phyloP scores from a whole-genome alignment of 2,888 invertebrate species.

The Dasypogon diadema region DNA sequence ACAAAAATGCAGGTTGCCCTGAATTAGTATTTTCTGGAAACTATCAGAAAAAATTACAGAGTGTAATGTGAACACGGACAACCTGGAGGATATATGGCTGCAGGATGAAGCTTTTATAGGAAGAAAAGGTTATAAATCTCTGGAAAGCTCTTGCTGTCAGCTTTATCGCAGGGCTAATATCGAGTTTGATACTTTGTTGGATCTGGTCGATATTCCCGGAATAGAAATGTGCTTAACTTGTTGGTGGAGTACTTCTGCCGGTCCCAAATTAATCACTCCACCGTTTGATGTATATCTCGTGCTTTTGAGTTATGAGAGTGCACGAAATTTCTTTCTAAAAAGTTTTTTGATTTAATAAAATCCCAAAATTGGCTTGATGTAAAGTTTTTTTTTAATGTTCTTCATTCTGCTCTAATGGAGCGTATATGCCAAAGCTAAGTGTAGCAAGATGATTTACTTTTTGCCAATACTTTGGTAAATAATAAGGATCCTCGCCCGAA shows the following conservation, averaged over 20 bases:
- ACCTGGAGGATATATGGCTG: conserved; percentile 30
- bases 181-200: conserved; percentile 45
- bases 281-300: conserved; percentile 25
- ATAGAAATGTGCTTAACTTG: conserved; percentile 47
- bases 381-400: not conserved
- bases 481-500: too few species aligned
- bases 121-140: conserved; percentile 45
- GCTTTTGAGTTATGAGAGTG: conserved; percentile 27
- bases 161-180: conserved; percentile 39
- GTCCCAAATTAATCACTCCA: conserved; percentile 45
- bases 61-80: conserved; percentile 34
- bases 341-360: conserved; percentile 37
- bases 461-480: too few species aligned
- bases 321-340: not conserved
- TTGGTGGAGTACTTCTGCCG: conserved; percentile 41
- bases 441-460: too few species aligned
- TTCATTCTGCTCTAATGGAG: not conserved
- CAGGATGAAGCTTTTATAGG: conserved; percentile 39
- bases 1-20: conserved; percentile 47
- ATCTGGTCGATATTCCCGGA: conserved; percentile 42
- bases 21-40: not conserved
- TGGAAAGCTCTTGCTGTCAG: conserved; percentile 42
- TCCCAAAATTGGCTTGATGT: conserved; percentile 8
- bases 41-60: conserved; percentile 22
- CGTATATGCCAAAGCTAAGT: too few species aligned